Evolutionary conservation across 1,140 invertebrate species (phyloP), one percentile per base, ranked within the genome.

Genomic region (Lucilia cuprina): DNA sequence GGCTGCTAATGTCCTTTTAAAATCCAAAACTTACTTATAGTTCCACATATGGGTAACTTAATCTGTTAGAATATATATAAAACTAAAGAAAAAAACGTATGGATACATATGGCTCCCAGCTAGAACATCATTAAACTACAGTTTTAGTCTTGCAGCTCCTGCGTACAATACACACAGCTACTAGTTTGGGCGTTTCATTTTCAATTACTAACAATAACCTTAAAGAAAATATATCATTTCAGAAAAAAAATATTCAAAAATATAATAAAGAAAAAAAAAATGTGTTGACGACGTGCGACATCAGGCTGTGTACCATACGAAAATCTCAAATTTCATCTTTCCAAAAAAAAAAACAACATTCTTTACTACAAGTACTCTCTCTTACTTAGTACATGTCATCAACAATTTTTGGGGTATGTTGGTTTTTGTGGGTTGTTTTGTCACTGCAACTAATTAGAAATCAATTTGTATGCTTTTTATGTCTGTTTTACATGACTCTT

Each of bases 271-370:
- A 21, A 47, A 49, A 21, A 25, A 47, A 80, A 13, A 19, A 49
- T 80, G 47, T 80, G 77, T 50, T 80, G 77, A 80, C 41, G 77
- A 80, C 77, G 77, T 80, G 77, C 47, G 77, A 80, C 77, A 80
- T 49, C 77, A 80, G 77, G 77, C 21, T 80, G 47, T 80, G 41
- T 25, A n/a, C 10, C 50, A 8, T 21, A 80, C 21, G 41, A 80
- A 80, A 80, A 80, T 80, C 77, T 80, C 77, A 80, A 80, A 80
- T 80, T 80, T 80, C 77, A 80, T 80, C 77, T 78, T 49, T 78
- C n/a, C 17, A 3, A 30, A 30, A 41, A 41, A 41, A 41, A 7
- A 7, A 41, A 8, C 41, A 41, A 35, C 3, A 55, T 17, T 21
- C 34, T 13, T 21, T 19, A 19, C 4, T 70, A 19, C 60, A 47